Conservation (phyloP, 2,888 invertebrate genomes). For the Holacanthella duospinosa region DNA sequence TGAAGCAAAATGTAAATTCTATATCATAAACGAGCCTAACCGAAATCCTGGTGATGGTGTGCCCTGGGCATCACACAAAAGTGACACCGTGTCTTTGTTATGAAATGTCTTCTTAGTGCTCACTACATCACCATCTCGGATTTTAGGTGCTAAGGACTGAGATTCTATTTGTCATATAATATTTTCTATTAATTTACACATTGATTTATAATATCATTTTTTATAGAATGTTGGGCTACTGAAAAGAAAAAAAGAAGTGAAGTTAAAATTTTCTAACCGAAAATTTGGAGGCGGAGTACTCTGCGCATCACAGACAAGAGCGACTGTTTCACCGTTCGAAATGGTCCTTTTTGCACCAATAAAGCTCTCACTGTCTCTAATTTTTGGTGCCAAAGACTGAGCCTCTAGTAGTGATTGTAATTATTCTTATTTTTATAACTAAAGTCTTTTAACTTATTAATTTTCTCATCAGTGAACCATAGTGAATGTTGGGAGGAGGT, state of each 20-base stretch:
- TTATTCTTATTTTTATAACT: too few relatives aligned
- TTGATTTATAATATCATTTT: too few relatives aligned
- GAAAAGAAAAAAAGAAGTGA: too few relatives aligned
- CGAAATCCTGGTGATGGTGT: slow-evolving; percentile 34
- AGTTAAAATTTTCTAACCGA: slow-evolving; percentile 21
- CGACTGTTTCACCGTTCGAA: slow-evolving; percentile 18
- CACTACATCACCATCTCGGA: slow-evolving; percentile 38
- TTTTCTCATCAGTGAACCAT: too few relatives aligned
- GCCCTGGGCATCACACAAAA: slow-evolving; percentile 23
- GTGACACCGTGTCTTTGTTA: neutral
- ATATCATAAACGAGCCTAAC: too few relatives aligned
- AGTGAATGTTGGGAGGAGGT: too few relatives aligned
- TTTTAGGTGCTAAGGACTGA: slow-evolving; percentile 31
- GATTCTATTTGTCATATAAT: too few relatives aligned
- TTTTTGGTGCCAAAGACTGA: slow-evolving; percentile 27
- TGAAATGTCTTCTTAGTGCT: slow-evolving; percentile 37
- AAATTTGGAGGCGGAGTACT: slow-evolving; percentile 35
- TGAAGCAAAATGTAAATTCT: neutral
- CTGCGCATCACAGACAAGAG: slow-evolving; percentile 36
- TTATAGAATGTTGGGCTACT: too few relatives aligned
- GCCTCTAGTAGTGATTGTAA: too few relatives aligned
- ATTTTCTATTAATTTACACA: too few relatives aligned
- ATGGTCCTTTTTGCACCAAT: slow-evolving; percentile 38
- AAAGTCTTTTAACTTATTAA: too few relatives aligned
- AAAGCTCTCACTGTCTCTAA: slow-evolving; percentile 38